A percentile compares a stretch with the other conserved stretches of the same genome.
These are phyloP conservation scores for Garra rufa DNA, from an alignment of 2,113 vertebrate genomes.

Conservation along the genomic window DNA sequence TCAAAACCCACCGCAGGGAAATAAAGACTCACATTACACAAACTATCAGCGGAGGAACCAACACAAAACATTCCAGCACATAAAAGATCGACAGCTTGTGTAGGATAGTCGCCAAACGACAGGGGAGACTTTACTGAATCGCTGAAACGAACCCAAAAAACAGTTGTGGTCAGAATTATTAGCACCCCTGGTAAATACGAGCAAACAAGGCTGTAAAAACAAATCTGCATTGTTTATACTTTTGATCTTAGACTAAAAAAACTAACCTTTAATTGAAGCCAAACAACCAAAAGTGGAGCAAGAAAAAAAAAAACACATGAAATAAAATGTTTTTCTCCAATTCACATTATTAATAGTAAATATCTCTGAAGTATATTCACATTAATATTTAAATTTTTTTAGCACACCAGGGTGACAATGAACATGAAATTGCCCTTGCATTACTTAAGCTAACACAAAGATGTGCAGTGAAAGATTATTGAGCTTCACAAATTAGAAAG, in stretches of 20 bases:
- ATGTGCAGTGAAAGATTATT: no score
- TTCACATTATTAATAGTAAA: no score
- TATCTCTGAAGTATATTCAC: no score
- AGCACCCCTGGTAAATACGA: neutral
- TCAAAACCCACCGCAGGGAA: conserved; percentile 16
- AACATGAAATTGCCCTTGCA: no score
- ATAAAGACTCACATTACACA: conserved; percentile 31
- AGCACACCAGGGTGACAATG: no score
- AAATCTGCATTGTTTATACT: neutral
- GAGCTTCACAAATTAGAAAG: no score
- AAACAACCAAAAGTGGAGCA: no score
- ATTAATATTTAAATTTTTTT: no score
- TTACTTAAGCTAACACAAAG: no score
- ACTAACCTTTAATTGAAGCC: no score
- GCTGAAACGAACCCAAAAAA: neutral
- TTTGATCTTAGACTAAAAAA: neutral
- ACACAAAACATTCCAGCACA: conserved; percentile 3
- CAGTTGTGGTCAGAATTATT: neutral
- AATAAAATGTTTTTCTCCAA: no score
- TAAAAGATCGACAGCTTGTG: conserved; percentile 17
- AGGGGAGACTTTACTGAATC: neutral
- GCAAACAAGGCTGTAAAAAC: neutral
- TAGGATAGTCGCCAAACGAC: neutral
- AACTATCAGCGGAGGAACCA: conserved; percentile 13
- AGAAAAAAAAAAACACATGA: no score